Percentiles rank a stretch among this genome's conserved stretches.
phyloP scores from a whole-genome alignment of 2,797 vertebrate genomes.

The Clarias platycephalus region DNA sequence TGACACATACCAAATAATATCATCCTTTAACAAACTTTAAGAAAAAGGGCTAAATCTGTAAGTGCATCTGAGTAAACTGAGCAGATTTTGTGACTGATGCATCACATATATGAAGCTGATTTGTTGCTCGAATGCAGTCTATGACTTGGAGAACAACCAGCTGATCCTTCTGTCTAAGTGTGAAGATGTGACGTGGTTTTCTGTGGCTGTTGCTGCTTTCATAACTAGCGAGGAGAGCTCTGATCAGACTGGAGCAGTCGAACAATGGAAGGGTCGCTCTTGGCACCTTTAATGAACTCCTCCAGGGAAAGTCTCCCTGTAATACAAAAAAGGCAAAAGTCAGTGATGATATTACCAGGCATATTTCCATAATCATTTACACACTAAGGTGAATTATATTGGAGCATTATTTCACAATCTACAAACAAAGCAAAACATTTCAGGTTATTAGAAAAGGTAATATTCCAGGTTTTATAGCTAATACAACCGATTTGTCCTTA shows the following conservation, averaged over 20 bases:
- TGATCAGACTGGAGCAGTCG: conserved; percentile 95
- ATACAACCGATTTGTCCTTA: not conserved
- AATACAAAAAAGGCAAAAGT: conserved; percentile 32
- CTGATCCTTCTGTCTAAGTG: conserved; percentile 25
- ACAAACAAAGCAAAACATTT: not conserved
- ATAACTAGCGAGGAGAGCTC: conserved; percentile 84
- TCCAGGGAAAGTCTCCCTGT: conserved; percentile 94
- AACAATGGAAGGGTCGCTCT: conserved; percentile 97
- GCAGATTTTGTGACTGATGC: not conserved
- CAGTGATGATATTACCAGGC: not conserved
- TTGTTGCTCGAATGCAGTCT: not conserved
- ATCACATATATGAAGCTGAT: not conserved
- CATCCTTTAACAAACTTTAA: not conserved
- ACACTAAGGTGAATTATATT: not conserved
- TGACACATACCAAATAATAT: not conserved
- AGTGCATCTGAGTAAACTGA: not conserved
- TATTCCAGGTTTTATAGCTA: not conserved
- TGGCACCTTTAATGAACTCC: conserved; percentile 97
- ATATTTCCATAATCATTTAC: not conserved
- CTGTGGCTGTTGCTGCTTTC: conserved; percentile 29
- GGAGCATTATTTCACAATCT: not conserved
- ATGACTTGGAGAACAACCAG: not conserved
- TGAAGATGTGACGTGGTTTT: conserved; percentile 34
- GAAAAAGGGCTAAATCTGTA: not conserved
- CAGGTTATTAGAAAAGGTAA: not conserved